Conservation (phyloP, 2,888 invertebrate genomes). For the Cloeon dipterum region DNA sequence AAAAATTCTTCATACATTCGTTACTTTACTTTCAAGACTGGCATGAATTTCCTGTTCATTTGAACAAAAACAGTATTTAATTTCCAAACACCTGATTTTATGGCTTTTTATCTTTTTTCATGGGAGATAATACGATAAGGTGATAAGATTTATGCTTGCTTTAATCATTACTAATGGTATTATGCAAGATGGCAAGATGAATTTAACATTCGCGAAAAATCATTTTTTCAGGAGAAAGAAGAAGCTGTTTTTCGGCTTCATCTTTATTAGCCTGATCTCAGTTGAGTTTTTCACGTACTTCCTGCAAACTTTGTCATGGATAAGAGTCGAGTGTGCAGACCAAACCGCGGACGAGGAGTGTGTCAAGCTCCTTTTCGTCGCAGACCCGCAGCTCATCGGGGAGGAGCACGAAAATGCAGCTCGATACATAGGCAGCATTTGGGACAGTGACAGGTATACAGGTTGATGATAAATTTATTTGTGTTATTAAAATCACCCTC, state of each 20-base stretch:
- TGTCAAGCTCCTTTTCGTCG: constrained; percentile 44
- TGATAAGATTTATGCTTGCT: too few species aligned
- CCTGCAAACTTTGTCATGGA: constrained; percentile 26
- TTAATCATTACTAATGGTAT: too few species aligned
- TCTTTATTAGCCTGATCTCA: constrained; percentile 17
- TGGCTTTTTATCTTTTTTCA: too few species aligned
- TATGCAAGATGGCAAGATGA: too few species aligned
- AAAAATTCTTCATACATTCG: too few species aligned
- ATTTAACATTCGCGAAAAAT: too few species aligned
- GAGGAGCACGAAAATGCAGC: constrained; percentile 41
- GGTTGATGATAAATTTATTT: background rate
- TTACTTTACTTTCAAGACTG: too few species aligned
- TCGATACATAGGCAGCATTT: constrained; percentile 42
- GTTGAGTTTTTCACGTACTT: constrained; percentile 32
- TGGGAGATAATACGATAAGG: too few species aligned
- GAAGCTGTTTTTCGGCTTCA: constrained; percentile 2
- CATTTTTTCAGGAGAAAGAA: background rate
- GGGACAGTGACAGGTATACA: constrained; percentile 70
- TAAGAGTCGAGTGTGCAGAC: constrained; percentile 16
- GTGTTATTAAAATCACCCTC: background rate
- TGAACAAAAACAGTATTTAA: too few species aligned
- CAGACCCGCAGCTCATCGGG: constrained; percentile 86
- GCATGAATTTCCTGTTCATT: too few species aligned
- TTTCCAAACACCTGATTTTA: too few species aligned
- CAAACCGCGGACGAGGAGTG: constrained; percentile 16